Evolutionary conservation across 2,888 invertebrate species (phyloP), one percentile per base, ranked within the genome.

Genomic region (Trissolcus brochymenae): DNA sequence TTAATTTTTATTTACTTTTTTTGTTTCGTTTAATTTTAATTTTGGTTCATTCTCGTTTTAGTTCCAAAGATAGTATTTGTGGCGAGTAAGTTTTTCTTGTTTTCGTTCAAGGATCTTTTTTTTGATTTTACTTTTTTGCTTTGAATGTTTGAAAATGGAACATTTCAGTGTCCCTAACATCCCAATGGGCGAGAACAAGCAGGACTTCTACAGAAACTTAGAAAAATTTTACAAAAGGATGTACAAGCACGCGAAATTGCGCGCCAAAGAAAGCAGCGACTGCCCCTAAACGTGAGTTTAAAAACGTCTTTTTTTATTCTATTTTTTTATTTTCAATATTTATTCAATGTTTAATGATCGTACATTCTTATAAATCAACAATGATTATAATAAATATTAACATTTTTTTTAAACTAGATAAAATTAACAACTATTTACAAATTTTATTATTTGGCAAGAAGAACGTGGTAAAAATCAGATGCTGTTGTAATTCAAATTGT

Each of bases 181-280:
- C 7, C 25, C 53, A 13, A 6, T 11, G 9, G 6, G n/a, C 29
- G 59, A 25, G 19, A 62, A 57, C 13, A 46, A 56, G 4, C 66
- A 67, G 25, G 66, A 82, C 41, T 87, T 86, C 76, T 87, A 88
- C 76, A 85, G 84, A 66, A 85, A 85, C 79, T 79, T 88, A 65
- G 85, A 87, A 73, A 84, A 83, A 79, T 87, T 87, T 81, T 87
- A 87, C 72, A 85, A 87, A 77, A 82, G 83, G 79, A 86, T 87
- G 85, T 87, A 88, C 67, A 85, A 85, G 54, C 84, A 85, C 57
- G 85, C 87, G 13, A 85, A 84, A 81, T 65, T 83, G 60, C 82
- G 85, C 4, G 87, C 84, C 6, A 80, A 78, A 35, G 83, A 85
- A 74, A 76, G 80, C 41, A 60, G 25, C 4, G 51, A 62, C n/a